Base-by-base conservation (phyloP, 1,140 invertebrate species). In the Leptonema lineaticorne region DNA sequence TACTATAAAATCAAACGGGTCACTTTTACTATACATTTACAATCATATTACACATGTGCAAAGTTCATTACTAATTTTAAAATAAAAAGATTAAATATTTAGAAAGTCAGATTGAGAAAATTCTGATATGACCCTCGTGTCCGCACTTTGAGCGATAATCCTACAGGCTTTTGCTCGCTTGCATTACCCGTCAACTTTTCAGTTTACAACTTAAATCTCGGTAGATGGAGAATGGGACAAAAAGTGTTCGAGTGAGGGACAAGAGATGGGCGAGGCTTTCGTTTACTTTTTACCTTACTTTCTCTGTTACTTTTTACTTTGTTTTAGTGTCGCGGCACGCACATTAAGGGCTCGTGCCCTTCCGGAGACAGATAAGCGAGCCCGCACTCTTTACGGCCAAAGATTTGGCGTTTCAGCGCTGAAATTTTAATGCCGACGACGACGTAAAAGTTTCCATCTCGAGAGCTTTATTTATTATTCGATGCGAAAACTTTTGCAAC, bases 151-250 rank as follows among this genome's bases (percentile, higher is more conserved):
- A 20, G 37, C 20, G 63, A 66, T 66, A 66, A 67, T 67, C 65
- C 64, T 28, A 18, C 62, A 29, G 20, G 65, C 16, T 41, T 65
- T 65, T 65, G n/a, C 46, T 24, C 9, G 46, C 18, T 33, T 50
- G 48, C 46, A 33, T 46, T 26, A 58, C 22, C 45, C 27, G 45
- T 33, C 46, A 30, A 65, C 26, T 67, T 67, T 45, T 16, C n/a
- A 67, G 65, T 59, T 67, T 30, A 26, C 56, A 59, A 67, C 65
- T 67, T 59, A 59, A 59, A 67, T 67, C 64, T 67, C 58, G n/a
- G n/a, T n/a, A n/a, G n/a, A n/a, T n/a, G n/a, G n/a, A n/a, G n/a
- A n/a, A n/a, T n/a, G n/a, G n/a, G n/a, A n/a, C n/a, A n/a, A n/a
- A n/a, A n/a, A n/a, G n/a, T n/a, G n/a, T n/a, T n/a, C n/a, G n/a